Conservation (phyloP, 2,113 vertebrate genomes). For the Mohoua ochrocephala region DNA sequence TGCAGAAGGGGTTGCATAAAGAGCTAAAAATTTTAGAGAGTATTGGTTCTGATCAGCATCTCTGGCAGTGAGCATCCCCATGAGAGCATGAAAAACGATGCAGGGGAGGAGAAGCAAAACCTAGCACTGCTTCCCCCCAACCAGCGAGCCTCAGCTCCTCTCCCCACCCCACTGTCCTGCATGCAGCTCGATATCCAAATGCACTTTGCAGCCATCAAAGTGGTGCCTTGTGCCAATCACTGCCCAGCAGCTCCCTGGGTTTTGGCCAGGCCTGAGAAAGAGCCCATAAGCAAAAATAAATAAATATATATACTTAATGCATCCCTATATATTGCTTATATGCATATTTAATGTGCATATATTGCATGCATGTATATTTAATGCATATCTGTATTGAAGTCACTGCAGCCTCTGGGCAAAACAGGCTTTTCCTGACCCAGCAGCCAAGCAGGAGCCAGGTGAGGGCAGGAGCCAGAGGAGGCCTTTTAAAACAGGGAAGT, state of each 20-base stretch:
- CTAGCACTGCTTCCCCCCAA: background rate
- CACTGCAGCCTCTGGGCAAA: background rate
- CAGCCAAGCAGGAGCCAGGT: background rate
- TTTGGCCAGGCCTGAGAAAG: background rate
- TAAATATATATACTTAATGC: background rate
- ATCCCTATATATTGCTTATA: background rate
- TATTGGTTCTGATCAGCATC: background rate
- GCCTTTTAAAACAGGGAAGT: background rate
- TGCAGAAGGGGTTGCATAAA: background rate
- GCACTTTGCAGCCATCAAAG: background rate
- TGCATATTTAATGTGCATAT: background rate
- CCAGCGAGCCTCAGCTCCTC: background rate
- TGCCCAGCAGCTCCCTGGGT: background rate
- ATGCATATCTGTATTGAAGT: background rate
- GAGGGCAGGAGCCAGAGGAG: background rate
- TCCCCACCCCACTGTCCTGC: fast-evolving
- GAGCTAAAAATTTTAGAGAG: background rate
- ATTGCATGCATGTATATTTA: background rate
- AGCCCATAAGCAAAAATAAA: background rate
- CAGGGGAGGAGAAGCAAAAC: background rate
- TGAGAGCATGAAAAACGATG: fast-evolving
- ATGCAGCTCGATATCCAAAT: background rate
- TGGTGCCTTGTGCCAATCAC: fast-evolving
- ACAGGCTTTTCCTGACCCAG: background rate
- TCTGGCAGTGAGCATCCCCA: fast-evolving